A percentile compares a stretch with the other conserved stretches of the same genome.
phyloP scores from a whole-genome alignment of 2,888 invertebrate species.

The Conchocele bisecta region DNA sequence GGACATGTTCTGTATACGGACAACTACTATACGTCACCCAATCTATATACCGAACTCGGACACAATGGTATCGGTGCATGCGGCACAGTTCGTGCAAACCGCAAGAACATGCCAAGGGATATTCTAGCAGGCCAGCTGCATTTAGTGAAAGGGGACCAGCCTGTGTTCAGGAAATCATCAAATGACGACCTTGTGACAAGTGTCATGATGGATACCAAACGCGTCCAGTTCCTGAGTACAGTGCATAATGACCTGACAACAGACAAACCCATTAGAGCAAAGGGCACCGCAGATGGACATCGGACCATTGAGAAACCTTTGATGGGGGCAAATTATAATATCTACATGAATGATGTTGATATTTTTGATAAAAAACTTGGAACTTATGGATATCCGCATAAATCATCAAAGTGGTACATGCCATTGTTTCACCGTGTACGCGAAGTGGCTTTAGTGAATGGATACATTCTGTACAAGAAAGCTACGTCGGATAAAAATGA shows the following conservation, averaged over 20 bases:
- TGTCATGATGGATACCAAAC: conserved; percentile 31
- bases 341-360: conserved; percentile 31
- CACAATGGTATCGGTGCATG: conserved; percentile 26
- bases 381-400: conserved; percentile 22
- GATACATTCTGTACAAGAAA: no score
- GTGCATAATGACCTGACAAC: conserved; percentile 8
- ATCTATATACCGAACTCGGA: conserved; percentile 20
- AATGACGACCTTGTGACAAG: conserved; percentile 10
- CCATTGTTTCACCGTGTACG: no score
- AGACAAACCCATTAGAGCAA: conserved; percentile 19
- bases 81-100: conserved; percentile 21
- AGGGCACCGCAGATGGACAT: conserved; percentile 1
- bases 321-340: conserved; percentile 25
- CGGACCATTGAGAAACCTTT: conserved; percentile 20
- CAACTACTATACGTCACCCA: conserved; percentile 24
- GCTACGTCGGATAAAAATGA: no score
- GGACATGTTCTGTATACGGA: conserved; percentile 19
- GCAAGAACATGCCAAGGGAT: conserved; percentile 22
- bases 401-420: no score
- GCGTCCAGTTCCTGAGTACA: conserved; percentile 13
- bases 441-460: no score
- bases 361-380: conserved; percentile 16
- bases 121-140: conserved; percentile 8
- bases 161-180: conserved; percentile 23
- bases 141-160: conserved; percentile 16